Evolutionary conservation across 2,888 invertebrate genomes (phyloP), one percentile per base, ranked within the genome.

Genomic region (Caenorhabditis sp.): DNA sequence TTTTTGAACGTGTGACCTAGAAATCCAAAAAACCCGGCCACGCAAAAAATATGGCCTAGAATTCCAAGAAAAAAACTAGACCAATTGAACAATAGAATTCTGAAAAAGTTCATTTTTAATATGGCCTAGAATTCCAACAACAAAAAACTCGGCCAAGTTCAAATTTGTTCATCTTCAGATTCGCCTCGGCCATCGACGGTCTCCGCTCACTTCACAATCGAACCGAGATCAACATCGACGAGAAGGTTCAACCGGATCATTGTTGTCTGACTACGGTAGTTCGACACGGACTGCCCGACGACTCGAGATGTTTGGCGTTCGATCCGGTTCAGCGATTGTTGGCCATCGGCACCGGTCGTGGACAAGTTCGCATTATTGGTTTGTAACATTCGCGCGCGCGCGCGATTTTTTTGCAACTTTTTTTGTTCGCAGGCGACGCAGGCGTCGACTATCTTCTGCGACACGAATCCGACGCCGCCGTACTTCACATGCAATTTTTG

Each of bases 261-360:
- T 84, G 81, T 64, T 66, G 71, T 19, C 78, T 86, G 14, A 68
- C 70, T 8, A 81, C 77, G 73, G 85, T 85, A 31, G 94, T 95
- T 90, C 93, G 96, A 66, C 97, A 99, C 92, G 99, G 99, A 86
- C 99, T 99, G 91, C 99, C 99, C 81, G 94, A 94, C 90, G 93
- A 96, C 86, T 97, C 99, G 60, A 95, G 95, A 83, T 94, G 96
- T 72, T 91, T 97, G 90, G 97, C 97, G 76, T 97, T 94, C 91
- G 99, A 99, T 91, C 96, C 97, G 81, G 93, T 99, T 87, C 99
- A 99, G 91, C 93, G 93, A 89, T 91, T 99, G 78, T 91, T 99
- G 88, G 97, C 95, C 81, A 94, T 99, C 89, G 99, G 97, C 76
- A 95, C 96, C 88, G 80, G 77, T 2, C 69, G 69, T 14, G 80